A percentile compares a stretch with the other conserved stretches of the same genome.
phyloP scores from a whole-genome alignment of 2,797 vertebrate genomes.

The Clamator glandarius region DNA sequence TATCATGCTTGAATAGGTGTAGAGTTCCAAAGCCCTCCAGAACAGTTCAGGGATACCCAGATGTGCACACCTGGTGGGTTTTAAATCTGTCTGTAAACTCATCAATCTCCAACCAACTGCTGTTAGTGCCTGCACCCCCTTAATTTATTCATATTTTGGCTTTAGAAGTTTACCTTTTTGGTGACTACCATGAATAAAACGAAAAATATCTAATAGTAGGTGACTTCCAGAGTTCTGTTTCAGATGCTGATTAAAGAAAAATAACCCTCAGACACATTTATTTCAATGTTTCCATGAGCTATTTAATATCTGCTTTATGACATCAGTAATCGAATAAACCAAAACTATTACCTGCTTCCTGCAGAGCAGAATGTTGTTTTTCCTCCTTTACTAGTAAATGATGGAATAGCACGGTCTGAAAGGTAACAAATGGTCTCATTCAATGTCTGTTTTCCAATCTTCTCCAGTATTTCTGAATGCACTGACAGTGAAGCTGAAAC shows the following conservation, averaged over 20 bases:
- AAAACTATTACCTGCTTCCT: background rate
- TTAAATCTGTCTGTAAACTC: constrained; percentile 65
- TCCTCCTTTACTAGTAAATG: background rate
- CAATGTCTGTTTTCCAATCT: background rate
- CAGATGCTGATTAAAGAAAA: background rate
- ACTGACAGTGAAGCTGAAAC: constrained; percentile 93
- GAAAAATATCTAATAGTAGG: background rate
- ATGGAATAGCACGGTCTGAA: background rate
- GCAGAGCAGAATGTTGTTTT: background rate
- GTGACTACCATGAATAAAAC: background rate
- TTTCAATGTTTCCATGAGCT: background rate
- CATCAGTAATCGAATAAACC: background rate
- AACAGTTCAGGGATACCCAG: constrained; percentile 40
- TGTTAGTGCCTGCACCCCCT: background rate
- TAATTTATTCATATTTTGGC: constrained; percentile 15
- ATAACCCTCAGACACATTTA: background rate
- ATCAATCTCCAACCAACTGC: constrained; percentile 26
- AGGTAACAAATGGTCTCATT: background rate
- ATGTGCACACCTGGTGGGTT: constrained; percentile 51
- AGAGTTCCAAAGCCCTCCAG: constrained; percentile 45
- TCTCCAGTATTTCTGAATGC: constrained; percentile 89
- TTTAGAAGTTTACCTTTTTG: constrained; percentile 25
- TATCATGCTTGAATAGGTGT: constrained; percentile 41
- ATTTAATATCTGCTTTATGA: background rate
- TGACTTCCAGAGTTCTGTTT: background rate